phyloP scores from a whole-genome alignment of 2,888 invertebrate species.

The Lepidocyrtoides sp. region DNA sequence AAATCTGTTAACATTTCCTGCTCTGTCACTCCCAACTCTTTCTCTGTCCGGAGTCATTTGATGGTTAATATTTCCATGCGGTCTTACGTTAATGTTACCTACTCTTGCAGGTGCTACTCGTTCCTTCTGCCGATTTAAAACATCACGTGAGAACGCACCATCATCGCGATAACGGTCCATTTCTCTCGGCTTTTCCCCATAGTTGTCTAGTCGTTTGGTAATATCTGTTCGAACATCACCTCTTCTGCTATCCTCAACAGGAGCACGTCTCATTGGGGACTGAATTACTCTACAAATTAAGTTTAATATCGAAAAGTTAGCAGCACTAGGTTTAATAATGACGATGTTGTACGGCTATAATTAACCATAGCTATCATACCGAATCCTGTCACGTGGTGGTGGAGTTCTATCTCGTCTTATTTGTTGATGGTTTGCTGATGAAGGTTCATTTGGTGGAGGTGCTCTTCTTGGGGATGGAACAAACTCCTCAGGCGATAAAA shows the following conservation, averaged over 20 bases:
- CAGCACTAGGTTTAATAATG: not conserved
- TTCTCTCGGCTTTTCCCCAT: conserved; percentile 64
- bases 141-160: conserved; percentile 51
- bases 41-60: conserved; percentile 66
- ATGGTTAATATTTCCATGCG: conserved; percentile 30
- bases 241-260: conserved; percentile 79
- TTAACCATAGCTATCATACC: conserved; percentile 14
- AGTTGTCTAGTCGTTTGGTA: conserved; percentile 55
- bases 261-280: conserved; percentile 80
- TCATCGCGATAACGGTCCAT: conserved; percentile 79
- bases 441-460: conserved; percentile 72
- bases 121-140: conserved; percentile 78
- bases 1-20: conserved; percentile 49
- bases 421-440: conserved; percentile 11
- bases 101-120: conserved; percentile 83
- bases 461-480: conserved; percentile 68
- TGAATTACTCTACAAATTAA: conserved; percentile 69
- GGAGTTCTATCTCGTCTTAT: conserved; percentile 73
- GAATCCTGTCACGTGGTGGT: conserved; percentile 63
- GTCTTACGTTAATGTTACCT: conserved; percentile 28
- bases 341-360: not conserved
- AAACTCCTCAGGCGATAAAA: conserved; percentile 67
- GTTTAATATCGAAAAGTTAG: conserved; percentile 1
- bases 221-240: conserved; percentile 54
- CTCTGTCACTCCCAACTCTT: conserved; percentile 41